Conservation (phyloP, 2,113 vertebrate genomes). For the Trematocara variabile region DNA sequence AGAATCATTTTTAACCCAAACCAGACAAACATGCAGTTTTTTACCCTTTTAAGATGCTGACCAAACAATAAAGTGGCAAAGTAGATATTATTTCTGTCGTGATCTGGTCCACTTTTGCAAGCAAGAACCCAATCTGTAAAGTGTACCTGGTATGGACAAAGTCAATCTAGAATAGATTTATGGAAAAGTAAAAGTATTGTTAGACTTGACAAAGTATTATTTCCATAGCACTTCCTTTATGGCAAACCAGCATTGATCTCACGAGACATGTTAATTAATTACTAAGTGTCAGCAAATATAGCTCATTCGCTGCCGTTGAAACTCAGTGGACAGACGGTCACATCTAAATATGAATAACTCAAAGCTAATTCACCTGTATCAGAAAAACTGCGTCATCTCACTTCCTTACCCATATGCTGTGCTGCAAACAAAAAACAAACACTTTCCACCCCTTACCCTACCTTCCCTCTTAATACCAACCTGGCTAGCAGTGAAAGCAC, state of each 20-base stretch:
- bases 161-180: not conserved
- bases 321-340: not conserved
- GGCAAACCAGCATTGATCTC: not conserved
- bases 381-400: not conserved
- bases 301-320: not conserved
- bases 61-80: not conserved
- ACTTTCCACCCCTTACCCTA: not conserved
- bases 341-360: not conserved
- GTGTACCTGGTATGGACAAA: not conserved
- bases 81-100: not conserved
- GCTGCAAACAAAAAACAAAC: not conserved
- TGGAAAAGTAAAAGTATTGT: not conserved
- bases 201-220: not conserved
- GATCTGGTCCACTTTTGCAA: not conserved
- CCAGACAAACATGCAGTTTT: not conserved
- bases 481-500: slow-evolving; percentile 24
- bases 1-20: not conserved
- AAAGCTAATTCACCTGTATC: not conserved
- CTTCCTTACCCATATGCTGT: slow-evolving; percentile 5
- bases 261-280: not conserved
- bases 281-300: not conserved
- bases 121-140: not conserved
- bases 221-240: not conserved
- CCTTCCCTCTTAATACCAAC: slow-evolving; percentile 2
- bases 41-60: not conserved